Evolutionary conservation across 2,113 vertebrate species (phyloP).

Genomic region (Emydocephalus ijimae): DNA sequence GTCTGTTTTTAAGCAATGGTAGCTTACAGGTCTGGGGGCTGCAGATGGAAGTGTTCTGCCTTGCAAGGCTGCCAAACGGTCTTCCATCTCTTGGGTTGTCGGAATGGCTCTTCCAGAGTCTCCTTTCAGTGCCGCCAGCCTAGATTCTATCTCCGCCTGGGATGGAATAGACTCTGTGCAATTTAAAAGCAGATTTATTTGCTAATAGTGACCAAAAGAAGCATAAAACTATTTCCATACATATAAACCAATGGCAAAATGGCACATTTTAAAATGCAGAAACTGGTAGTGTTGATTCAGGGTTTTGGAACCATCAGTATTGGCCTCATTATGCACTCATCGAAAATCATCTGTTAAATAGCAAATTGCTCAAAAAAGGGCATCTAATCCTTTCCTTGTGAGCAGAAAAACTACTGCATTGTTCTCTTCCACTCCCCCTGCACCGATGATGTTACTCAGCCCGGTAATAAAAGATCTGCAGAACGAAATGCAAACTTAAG

Average conservation of each 20-base stretch:
- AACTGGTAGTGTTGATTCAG: neutral
- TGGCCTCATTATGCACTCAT: neutral
- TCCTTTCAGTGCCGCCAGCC: constrained; percentile 82
- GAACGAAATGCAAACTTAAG: neutral
- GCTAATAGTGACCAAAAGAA: neutral
- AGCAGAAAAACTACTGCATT: neutral
- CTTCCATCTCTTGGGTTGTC: constrained; percentile 82
- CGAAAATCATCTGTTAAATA: neutral
- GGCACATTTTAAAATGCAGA: neutral
- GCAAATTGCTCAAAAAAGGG: neutral
- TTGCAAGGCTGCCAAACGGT: constrained; percentile 81
- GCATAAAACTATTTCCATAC: neutral
- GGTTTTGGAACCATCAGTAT: neutral
- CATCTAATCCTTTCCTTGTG: neutral
- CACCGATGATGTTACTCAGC: neutral
- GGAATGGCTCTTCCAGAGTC: constrained; percentile 71
- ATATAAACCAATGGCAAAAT: neutral
- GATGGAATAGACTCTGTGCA: constrained; percentile 80
- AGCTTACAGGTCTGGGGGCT: constrained; percentile 74
- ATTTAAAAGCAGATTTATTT: constrained; percentile 29
- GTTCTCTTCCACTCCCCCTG: neutral
- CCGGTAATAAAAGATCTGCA: neutral
- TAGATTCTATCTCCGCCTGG: constrained; percentile 85
- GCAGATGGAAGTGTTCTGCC: constrained; percentile 74
- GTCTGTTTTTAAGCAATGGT: neutral